phyloP scores from a whole-genome alignment of 2,888 invertebrate species.

The Zygaena filipendulae region DNA sequence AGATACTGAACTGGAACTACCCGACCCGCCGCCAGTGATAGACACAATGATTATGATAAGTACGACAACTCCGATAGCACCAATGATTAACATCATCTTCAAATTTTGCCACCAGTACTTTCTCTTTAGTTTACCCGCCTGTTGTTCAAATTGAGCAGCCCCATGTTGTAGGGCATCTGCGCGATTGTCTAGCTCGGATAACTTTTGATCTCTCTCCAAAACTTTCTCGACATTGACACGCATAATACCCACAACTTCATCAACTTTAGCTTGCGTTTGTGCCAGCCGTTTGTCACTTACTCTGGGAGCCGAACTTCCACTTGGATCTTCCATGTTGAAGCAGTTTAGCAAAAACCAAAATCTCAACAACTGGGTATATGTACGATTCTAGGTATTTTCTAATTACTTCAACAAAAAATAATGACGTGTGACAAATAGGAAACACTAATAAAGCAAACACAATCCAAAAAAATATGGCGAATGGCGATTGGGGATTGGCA shows the following conservation, averaged over 20 bases:
- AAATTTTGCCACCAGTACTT: slow-evolving; percentile 99
- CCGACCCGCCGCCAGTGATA: slow-evolving; percentile 47
- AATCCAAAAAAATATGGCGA: slow-evolving; percentile 16
- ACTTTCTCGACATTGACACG: slow-evolving; percentile 97
- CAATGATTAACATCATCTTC: slow-evolving; percentile 96
- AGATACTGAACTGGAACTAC: too few species aligned
- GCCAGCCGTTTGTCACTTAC: slow-evolving; percentile 63
- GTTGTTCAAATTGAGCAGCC: slow-evolving; percentile 96
- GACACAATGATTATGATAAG: slow-evolving; percentile 85
- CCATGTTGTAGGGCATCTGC: slow-evolving; percentile 96
- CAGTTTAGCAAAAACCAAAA: too few species aligned
- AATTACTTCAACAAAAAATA: slow-evolving; percentile 2
- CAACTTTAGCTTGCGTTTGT: slow-evolving; percentile 64
- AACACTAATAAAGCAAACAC: slow-evolving; percentile 2
- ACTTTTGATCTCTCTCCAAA: slow-evolving; percentile 93
- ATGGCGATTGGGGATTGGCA: too few species aligned
- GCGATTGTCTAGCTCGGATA: slow-evolving; percentile 93
- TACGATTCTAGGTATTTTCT: too few species aligned
- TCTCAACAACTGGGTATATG: too few species aligned
- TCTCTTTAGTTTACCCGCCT: slow-evolving; percentile 94
- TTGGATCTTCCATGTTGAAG: slow-evolving; percentile 59
- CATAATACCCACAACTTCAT: slow-evolving; percentile 92
- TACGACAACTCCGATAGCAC: slow-evolving; percentile 83
- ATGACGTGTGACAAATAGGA: neutral
- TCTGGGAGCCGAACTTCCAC: slow-evolving; percentile 55